Percentiles rank a stretch among this genome's conserved stretches.
Evolutionary conservation across 2,888 invertebrate genomes (phyloP).

Genomic region (Pristionchus exspectatus): DNA sequence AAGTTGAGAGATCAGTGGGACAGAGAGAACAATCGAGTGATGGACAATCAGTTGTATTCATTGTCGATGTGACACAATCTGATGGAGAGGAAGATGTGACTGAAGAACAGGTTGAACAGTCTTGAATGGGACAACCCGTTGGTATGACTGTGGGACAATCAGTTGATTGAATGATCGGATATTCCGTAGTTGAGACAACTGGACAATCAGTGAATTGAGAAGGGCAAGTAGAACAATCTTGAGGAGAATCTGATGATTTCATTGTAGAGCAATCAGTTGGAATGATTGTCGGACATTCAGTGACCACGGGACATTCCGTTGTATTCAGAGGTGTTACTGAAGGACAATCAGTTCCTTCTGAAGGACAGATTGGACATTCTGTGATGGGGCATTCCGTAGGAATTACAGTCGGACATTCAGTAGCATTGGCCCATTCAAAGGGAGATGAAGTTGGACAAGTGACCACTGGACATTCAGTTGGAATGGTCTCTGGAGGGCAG

Average conservation of each 20-base stretch:
- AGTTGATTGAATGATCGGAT: not conserved
- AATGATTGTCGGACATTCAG: not conserved
- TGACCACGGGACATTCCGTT: not conserved
- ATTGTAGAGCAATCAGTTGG: not conserved
- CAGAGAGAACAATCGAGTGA: not conserved
- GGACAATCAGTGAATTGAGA: not conserved
- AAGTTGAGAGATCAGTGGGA: not conserved
- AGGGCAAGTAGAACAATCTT: not conserved
- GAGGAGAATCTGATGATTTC: not conserved
- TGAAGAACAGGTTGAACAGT: not conserved
- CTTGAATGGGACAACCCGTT: not conserved
- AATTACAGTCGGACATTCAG: not conserved
- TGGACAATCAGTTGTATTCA: not conserved
- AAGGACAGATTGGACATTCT: not conserved
- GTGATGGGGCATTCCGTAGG: not conserved
- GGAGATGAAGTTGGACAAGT: slow-evolving; percentile 2
- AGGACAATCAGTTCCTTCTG: not conserved
- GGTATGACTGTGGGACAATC: not conserved
- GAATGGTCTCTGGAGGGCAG: not conserved
- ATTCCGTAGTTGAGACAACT: not conserved
- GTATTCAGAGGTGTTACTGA: not conserved
- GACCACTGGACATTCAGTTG: not conserved
- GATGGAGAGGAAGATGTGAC: not conserved
- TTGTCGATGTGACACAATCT: not conserved
- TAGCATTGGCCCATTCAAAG: not conserved